phyloP scores from a whole-genome alignment of 2,113 vertebrate species.

The Pterocles orientalis region DNA sequence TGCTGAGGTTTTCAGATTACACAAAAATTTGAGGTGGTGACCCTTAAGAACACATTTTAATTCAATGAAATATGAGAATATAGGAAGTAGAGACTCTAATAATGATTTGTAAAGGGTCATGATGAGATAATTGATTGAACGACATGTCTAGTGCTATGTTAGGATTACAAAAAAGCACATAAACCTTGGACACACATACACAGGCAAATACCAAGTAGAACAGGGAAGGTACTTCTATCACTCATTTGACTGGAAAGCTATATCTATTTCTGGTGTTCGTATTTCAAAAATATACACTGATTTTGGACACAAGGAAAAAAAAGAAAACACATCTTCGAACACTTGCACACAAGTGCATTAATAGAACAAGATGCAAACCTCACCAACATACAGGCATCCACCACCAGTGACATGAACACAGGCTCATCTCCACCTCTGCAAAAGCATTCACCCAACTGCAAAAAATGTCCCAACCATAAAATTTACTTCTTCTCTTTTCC shows the following conservation, averaged over 20 bases:
- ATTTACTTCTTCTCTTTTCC: background rate
- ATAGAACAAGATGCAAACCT: background rate
- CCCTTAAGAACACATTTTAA: background rate
- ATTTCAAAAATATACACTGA: background rate
- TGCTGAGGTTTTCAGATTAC: background rate
- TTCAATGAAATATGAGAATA: background rate
- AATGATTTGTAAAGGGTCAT: background rate
- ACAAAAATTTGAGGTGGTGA: background rate
- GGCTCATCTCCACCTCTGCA: background rate
- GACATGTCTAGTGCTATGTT: background rate
- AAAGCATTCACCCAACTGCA: background rate
- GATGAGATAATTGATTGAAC: background rate
- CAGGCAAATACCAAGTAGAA: background rate
- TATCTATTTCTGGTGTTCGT: background rate
- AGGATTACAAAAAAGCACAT: background rate
- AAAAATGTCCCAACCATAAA: background rate
- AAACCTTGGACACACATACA: background rate
- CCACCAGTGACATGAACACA: fast-evolving
- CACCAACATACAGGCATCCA: background rate
- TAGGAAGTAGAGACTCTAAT: background rate
- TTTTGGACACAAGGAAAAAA: background rate
- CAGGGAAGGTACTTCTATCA: background rate
- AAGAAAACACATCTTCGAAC: background rate
- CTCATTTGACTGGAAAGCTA: background rate
- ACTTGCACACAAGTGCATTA: background rate